Percentiles rank a stretch among this genome's conserved stretches.
phyloP scores from a whole-genome alignment of 2,888 invertebrate genomes.

The Aelia acuminata region DNA sequence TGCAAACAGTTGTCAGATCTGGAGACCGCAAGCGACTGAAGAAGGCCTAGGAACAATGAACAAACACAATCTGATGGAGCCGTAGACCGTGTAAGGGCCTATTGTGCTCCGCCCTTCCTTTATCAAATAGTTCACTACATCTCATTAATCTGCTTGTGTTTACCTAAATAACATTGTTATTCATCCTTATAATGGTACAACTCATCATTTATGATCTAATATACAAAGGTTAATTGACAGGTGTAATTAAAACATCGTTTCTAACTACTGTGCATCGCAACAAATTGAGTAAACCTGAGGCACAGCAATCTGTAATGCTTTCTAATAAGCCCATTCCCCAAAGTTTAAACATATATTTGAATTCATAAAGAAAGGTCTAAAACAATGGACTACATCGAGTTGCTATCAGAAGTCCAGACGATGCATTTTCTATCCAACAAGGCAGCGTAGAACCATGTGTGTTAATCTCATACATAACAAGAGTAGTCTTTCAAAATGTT shows the following conservation, averaged over 20 bases:
- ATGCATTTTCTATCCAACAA: no score
- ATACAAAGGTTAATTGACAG: neutral
- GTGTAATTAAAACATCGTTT: neutral
- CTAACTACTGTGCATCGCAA: neutral
- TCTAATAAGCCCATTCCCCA: no score
- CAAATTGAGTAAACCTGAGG: neutral
- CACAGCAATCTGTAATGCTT: no score
- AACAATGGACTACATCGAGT: no score
- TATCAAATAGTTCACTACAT: neutral
- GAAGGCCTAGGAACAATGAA: neutral
- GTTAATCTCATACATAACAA: no score
- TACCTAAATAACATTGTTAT: neutral
- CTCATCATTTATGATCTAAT: neutral
- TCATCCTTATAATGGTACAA: neutral
- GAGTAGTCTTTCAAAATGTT: no score
- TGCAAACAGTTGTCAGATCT: neutral
- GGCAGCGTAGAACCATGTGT: no score
- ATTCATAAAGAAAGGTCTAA: no score
- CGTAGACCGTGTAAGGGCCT: slow-evolving; percentile 36
- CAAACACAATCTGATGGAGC: slow-evolving; percentile 22
- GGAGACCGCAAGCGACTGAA: neutral
- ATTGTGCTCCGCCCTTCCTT: slow-evolving; percentile 43
- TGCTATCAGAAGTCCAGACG: no score
- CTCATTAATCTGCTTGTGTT: neutral
- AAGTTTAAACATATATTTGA: no score